Conservation (phyloP, 2,113 vertebrate species). For the Dromaius novaehollandiae region DNA sequence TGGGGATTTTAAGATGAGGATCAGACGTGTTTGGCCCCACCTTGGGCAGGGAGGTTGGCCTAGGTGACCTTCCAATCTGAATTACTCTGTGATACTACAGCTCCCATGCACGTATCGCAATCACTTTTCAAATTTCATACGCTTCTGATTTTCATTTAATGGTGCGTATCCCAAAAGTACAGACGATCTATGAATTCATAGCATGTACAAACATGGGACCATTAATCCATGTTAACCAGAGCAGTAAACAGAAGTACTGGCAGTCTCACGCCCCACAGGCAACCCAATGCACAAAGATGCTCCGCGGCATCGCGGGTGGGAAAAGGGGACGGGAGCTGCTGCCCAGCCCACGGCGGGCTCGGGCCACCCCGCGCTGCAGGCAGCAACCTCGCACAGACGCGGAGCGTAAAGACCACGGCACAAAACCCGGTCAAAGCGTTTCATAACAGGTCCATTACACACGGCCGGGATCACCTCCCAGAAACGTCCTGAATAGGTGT, state of each 20-base stretch:
- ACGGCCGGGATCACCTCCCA: neutral
- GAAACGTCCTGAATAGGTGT: rapidly evolving
- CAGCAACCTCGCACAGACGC: neutral
- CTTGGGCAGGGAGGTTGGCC: neutral
- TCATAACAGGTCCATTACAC: rapidly evolving
- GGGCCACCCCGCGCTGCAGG: too few species aligned
- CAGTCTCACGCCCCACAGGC: neutral
- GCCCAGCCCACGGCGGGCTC: too few species aligned
- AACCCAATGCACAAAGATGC: slow-evolving; percentile 3
- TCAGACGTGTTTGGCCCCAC: neutral
- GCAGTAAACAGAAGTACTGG: slow-evolving; percentile 2
- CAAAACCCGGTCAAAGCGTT: neutral
- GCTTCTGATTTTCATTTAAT: neutral
- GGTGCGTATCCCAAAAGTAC: neutral
- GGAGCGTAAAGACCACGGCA: neutral
- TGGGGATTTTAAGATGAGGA: rapidly evolving
- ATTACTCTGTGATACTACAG: neutral
- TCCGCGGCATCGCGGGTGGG: neutral
- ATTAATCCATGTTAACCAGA: neutral
- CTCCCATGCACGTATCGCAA: rapidly evolving
- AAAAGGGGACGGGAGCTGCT: neutral
- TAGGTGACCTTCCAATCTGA: rapidly evolving
- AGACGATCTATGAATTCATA: neutral
- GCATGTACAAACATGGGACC: neutral
- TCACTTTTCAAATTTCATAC: neutral